Percentiles rank a stretch among this genome's conserved stretches.
Evolutionary conservation across 2,113 vertebrate genomes (phyloP).

Genomic region (Hydrolagus affinis): DNA sequence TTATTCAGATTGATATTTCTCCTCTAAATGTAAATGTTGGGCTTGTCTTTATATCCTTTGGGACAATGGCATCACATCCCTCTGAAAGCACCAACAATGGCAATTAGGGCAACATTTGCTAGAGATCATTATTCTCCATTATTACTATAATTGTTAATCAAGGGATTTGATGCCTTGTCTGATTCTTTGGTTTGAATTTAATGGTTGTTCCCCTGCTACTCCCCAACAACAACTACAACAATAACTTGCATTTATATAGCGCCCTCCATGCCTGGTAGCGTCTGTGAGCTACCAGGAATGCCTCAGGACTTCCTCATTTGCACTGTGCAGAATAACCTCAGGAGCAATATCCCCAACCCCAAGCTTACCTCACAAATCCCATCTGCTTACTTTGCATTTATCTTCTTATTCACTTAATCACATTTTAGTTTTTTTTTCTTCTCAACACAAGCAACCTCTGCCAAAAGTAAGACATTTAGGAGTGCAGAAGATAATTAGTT

Average conservation of each 20-base stretch:
- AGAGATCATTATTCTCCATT: too few relatives aligned
- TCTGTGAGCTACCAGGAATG: too few relatives aligned
- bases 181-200: not conserved
- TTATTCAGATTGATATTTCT: not conserved
- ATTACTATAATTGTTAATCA: not conserved
- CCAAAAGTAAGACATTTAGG: too few relatives aligned
- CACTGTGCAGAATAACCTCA: not conserved
- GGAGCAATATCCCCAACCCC: not conserved
- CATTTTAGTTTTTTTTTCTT: not conserved
- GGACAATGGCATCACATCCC: not conserved
- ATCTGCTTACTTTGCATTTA: not conserved
- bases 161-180: not conserved
- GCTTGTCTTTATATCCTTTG: not conserved
- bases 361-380: too few relatives aligned
- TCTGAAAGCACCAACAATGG: not conserved
- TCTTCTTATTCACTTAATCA: slow-evolving; percentile 5
- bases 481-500: too few relatives aligned
- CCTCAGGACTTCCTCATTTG: not conserved
- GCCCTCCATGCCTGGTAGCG: too few relatives aligned
- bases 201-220: not conserved
- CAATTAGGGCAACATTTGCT: too few relatives aligned
- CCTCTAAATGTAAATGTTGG: not conserved
- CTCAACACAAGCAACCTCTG: too few relatives aligned
- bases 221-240: too few relatives aligned
- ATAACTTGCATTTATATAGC: too few relatives aligned